Conservation (phyloP, 1,140 invertebrate genomes). For the Drosophila nasuta region DNA sequence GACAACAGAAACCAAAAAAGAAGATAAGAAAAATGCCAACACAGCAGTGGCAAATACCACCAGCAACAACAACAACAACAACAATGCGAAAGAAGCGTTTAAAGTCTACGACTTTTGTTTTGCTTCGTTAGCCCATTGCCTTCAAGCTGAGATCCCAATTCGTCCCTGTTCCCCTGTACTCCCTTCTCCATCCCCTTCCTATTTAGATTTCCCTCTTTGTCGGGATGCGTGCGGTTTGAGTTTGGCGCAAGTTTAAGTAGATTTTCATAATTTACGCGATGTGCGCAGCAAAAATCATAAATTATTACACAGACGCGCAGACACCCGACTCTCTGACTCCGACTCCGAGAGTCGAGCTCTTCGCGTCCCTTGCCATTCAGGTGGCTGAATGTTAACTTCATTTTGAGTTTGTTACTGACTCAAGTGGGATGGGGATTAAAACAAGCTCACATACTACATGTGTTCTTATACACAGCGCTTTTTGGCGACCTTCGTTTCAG, state of each 20-base stretch:
- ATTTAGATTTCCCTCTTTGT: conserved; percentile 12
- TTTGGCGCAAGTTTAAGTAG: conserved; percentile 76
- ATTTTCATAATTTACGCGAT: conserved; percentile 83
- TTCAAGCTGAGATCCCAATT: conserved; percentile 36
- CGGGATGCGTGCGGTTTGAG: conserved; percentile 35
- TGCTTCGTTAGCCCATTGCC: conserved; percentile 63
- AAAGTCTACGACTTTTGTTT: conserved; percentile 66
- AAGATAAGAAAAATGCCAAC: conserved; percentile 49
- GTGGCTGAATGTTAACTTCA: conserved; percentile 38
- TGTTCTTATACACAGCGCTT: not conserved
- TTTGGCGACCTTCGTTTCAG: conserved; percentile 30
- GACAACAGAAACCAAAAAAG: not conserved
- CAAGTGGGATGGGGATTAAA: conserved; percentile 1
- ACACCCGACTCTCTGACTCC: not conserved
- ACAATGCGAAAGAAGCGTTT: conserved; percentile 26
- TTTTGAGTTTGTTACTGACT: conserved; percentile 21
- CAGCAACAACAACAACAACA: conserved; percentile 14
- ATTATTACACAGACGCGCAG: conserved; percentile 53
- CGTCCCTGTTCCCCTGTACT: not conserved
- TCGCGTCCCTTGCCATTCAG: not conserved
- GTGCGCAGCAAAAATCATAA: conserved; percentile 69
- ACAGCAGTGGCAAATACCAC: conserved; percentile 22
- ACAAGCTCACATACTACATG: not conserved
- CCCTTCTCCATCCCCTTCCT: conserved; percentile 2
- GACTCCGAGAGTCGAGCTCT: not conserved